These are phyloP conservation scores for Erebia ligea DNA, from an alignment of 2,888 invertebrate species.

Conservation along the genomic window DNA sequence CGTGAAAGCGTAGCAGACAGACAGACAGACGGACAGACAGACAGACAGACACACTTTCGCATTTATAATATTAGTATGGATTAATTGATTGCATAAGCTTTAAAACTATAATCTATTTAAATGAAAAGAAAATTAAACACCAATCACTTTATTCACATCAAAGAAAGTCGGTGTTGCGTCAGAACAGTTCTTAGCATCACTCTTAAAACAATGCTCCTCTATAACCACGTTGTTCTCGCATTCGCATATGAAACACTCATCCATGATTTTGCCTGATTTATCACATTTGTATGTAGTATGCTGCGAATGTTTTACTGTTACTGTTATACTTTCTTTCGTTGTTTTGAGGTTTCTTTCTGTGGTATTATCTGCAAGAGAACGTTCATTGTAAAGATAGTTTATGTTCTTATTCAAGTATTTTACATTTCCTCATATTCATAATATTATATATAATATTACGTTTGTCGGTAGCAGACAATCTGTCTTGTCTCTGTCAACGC, in stretches of 20 bases:
- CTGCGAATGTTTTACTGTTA: slow-evolving; percentile 42
- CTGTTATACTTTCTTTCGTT: slow-evolving; percentile 20
- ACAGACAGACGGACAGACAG: no score
- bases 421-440: no score
- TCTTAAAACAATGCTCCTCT: slow-evolving; percentile 67
- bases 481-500: no score
- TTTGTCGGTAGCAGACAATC: no score
- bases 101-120: neutral
- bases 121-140: slow-evolving; percentile 10
- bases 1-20: no score
- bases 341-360: slow-evolving; percentile 9
- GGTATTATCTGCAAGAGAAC: slow-evolving; percentile 36
- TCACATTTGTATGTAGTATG: slow-evolving; percentile 59
- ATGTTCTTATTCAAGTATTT: neutral
- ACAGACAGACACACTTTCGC: no score
- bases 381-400: neutral
- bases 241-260: slow-evolving; percentile 66
- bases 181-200: slow-evolving; percentile 49
- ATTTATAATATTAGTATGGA: no score
- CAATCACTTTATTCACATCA: slow-evolving; percentile 35
- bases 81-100: no score
- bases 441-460: no score
- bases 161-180: slow-evolving; percentile 49
- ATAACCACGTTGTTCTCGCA: slow-evolving; percentile 53
- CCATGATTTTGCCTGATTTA: slow-evolving; percentile 51